Evolutionary conservation across 2,888 invertebrate genomes (phyloP).

Genomic region (Pherbina coryleti): DNA sequence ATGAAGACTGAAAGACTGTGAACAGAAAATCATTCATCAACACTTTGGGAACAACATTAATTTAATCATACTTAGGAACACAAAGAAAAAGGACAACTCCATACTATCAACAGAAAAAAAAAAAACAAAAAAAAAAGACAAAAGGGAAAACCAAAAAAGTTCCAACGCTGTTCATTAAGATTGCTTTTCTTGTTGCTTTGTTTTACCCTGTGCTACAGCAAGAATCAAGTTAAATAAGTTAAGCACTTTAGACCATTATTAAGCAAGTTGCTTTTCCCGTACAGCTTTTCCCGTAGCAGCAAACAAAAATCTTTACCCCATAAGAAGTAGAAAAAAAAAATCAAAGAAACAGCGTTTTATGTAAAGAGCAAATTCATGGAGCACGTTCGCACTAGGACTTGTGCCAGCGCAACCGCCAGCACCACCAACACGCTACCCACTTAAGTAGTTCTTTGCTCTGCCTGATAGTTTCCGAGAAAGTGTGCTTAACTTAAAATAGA

Average conservation of each 20-base stretch:
- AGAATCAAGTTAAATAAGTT: constrained; percentile 17
- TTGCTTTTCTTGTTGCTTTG: background rate
- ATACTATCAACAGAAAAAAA: background rate
- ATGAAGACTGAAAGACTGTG: too few relatives aligned
- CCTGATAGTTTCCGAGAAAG: background rate
- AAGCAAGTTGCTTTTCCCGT: background rate
- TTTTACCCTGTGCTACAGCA: background rate
- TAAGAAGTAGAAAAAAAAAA: too few relatives aligned
- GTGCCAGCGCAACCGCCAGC: background rate
- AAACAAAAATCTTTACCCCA: background rate
- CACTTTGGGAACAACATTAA: too few relatives aligned
- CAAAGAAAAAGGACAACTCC: background rate
- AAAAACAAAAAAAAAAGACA: too few relatives aligned
- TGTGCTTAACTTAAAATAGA: constrained; percentile 21
- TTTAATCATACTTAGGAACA: too few relatives aligned
- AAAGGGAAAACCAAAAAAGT: background rate
- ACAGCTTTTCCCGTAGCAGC: background rate
- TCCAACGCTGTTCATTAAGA: constrained; percentile 24
- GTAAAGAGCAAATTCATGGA: background rate
- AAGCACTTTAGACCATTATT: constrained; percentile 30
- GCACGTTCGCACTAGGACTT: background rate
- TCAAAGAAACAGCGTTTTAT: background rate
- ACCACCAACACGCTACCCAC: background rate
- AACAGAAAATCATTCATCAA: too few relatives aligned
- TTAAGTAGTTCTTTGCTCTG: background rate